Evolutionary conservation across 2,888 invertebrate species (phyloP).

Genomic region (Yponomeuta sedellus): DNA sequence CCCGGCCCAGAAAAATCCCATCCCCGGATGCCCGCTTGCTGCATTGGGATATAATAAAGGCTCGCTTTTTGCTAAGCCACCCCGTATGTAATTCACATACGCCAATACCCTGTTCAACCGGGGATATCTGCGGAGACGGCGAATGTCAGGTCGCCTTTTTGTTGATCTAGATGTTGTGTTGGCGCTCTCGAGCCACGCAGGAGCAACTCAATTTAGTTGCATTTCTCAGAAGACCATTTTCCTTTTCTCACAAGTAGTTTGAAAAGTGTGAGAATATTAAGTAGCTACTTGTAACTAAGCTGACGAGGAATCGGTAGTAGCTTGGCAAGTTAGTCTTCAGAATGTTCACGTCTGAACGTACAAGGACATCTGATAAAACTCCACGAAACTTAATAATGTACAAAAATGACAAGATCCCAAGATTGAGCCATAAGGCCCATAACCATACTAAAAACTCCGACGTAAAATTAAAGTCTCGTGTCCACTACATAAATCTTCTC

Average conservation of each 20-base stretch:
- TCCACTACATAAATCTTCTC: constrained; percentile 18
- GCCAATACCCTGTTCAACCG: no score
- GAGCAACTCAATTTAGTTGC: constrained; percentile 38
- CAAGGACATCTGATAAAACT: neutral
- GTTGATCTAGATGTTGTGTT: neutral
- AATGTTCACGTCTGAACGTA: constrained; percentile 1
- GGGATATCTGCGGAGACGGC: no score
- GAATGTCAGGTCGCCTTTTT: neutral
- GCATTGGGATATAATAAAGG: no score
- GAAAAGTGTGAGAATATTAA: constrained; percentile 2
- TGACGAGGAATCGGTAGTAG: no score
- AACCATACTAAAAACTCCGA: constrained; percentile 15
- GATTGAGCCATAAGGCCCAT: constrained; percentile 5
- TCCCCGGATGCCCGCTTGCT: no score
- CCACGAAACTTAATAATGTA: neutral
- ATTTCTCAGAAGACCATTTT: constrained; percentile 64
- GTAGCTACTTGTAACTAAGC: neutral
- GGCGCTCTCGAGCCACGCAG: constrained; percentile 29
- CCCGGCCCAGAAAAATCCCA: no score
- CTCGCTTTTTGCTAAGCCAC: no score
- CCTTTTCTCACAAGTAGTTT: constrained; percentile 48
- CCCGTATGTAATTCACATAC: no score
- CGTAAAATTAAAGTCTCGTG: constrained; percentile 12
- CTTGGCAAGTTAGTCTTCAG: no score
- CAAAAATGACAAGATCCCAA: neutral